Evolutionary conservation across 2,797 vertebrate genomes (phyloP).

Genomic region (Furcifer pardalis): DNA sequence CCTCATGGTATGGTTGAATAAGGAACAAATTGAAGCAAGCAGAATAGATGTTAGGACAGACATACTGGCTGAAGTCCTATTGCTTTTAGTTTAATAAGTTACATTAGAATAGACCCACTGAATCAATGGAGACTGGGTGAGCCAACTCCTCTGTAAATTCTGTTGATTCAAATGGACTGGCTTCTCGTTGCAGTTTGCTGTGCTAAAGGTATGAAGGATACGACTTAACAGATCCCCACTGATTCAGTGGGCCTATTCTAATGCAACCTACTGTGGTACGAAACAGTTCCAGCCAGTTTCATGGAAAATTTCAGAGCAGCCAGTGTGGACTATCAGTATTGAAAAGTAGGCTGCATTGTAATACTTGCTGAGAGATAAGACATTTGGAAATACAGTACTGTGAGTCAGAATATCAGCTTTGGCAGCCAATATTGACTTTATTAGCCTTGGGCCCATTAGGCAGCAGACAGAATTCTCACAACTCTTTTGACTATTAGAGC

Average conservation of each 20-base stretch:
- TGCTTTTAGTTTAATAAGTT: too few relatives aligned
- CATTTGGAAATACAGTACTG: neutral
- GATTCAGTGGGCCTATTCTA: too few relatives aligned
- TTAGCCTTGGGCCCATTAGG: neutral
- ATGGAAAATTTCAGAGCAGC: neutral
- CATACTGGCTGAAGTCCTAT: too few relatives aligned
- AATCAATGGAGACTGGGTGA: too few relatives aligned
- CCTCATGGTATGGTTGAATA: neutral
- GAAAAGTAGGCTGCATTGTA: neutral
- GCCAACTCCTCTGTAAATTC: too few relatives aligned
- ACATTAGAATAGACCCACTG: too few relatives aligned
- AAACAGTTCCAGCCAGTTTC: too few relatives aligned
- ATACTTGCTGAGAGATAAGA: neutral
- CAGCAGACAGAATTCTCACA: neutral
- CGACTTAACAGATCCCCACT: too few relatives aligned
- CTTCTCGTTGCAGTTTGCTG: too few relatives aligned
- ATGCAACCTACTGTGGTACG: too few relatives aligned
- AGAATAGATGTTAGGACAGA: neutral
- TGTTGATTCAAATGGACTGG: too few relatives aligned
- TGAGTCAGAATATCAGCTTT: neutral
- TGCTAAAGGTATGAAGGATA: too few relatives aligned
- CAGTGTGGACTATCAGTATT: neutral
- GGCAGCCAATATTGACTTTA: neutral
- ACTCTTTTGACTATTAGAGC: neutral
- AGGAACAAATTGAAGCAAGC: neutral